A percentile compares a stretch with the other conserved stretches of the same genome.
phyloP scores from a whole-genome alignment of 2,113 vertebrate species.

The Monopterus albus region DNA sequence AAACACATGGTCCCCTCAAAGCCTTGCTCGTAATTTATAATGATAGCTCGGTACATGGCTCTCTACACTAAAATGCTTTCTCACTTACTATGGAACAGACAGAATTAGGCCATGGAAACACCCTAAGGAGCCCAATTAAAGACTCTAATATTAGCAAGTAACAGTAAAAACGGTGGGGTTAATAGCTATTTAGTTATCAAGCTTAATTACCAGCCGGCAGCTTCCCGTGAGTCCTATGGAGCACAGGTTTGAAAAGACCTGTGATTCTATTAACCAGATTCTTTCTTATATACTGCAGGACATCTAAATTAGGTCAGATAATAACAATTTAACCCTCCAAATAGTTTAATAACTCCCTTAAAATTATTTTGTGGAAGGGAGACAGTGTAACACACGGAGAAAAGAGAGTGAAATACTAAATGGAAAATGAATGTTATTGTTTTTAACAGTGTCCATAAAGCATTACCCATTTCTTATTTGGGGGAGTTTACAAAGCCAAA shows the following conservation, averaged over 20 bases:
- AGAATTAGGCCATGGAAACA: constrained; percentile 71
- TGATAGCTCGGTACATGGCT: constrained; percentile 1
- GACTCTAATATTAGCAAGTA: constrained; percentile 74
- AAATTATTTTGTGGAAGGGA: neutral
- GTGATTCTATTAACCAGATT: constrained; percentile 1
- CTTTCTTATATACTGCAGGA: neutral
- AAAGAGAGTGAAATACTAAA: constrained; percentile 3
- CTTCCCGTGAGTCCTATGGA: constrained; percentile 47
- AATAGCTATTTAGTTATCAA: constrained; percentile 75
- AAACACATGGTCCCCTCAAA: constrained; percentile 23
- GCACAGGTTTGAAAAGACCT: constrained; percentile 23
- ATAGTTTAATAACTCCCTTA: neutral
- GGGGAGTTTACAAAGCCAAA: constrained; percentile 57
- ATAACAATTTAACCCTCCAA: neutral
- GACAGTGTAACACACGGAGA: neutral
- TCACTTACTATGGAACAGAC: constrained; percentile 47
- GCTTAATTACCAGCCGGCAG: constrained; percentile 73
- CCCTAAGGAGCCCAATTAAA: constrained; percentile 72
- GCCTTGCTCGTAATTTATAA: constrained; percentile 28
- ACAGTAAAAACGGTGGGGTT: constrained; percentile 70
- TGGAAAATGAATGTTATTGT: constrained; percentile 11
- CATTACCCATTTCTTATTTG: constrained; percentile 43
- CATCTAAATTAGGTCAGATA: constrained; percentile 1
- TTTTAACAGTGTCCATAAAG: constrained; percentile 40
- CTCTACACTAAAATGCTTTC: constrained; percentile 35